A percentile compares a stretch with the other conserved stretches of the same genome.
Conservation (phyloP, 2,113 vertebrate species). For the Nothobranchius kuhntae region DNA sequence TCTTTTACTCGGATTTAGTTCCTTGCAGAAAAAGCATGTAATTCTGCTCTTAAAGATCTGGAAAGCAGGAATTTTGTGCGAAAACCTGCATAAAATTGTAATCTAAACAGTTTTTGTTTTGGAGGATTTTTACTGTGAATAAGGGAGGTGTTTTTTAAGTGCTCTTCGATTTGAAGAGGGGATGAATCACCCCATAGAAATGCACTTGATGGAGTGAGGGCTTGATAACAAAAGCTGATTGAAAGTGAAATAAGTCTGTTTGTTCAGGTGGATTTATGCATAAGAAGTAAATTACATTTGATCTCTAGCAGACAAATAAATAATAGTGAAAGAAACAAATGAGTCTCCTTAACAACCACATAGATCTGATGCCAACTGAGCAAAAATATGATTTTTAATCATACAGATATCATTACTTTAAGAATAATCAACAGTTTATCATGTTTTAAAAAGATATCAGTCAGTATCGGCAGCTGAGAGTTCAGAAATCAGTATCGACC, state of each 20-base stretch:
- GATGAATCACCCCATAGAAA: conserved; percentile 60
- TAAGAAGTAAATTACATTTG: neutral
- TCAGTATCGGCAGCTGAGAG: too few species aligned
- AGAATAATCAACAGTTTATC: too few species aligned
- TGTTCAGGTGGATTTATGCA: neutral
- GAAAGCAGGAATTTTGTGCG: conserved; percentile 19
- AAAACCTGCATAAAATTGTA: conserved; percentile 18
- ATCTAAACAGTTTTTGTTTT: conserved; percentile 22
- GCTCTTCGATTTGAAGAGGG: conserved; percentile 59
- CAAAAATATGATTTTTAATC: too few species aligned
- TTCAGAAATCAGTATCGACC: too few species aligned
- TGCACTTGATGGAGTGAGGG: conserved; percentile 31
- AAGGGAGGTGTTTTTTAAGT: conserved; percentile 20
- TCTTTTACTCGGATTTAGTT: conserved; percentile 4
- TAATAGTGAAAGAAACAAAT: neutral
- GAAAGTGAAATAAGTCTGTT: conserved; percentile 2
- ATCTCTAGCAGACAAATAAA: neutral
- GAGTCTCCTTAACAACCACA: too few species aligned
- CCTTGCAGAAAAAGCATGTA: conserved; percentile 18
- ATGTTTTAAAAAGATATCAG: too few species aligned
- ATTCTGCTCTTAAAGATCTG: conserved; percentile 4
- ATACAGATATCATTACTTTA: too few species aligned
- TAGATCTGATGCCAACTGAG: too few species aligned
- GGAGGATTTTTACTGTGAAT: conserved; percentile 64
- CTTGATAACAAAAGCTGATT: conserved; percentile 1